These are phyloP conservation scores for Corythornis cristatus DNA, from an alignment of 2,113 vertebrate genomes.

Conservation along the genomic window DNA sequence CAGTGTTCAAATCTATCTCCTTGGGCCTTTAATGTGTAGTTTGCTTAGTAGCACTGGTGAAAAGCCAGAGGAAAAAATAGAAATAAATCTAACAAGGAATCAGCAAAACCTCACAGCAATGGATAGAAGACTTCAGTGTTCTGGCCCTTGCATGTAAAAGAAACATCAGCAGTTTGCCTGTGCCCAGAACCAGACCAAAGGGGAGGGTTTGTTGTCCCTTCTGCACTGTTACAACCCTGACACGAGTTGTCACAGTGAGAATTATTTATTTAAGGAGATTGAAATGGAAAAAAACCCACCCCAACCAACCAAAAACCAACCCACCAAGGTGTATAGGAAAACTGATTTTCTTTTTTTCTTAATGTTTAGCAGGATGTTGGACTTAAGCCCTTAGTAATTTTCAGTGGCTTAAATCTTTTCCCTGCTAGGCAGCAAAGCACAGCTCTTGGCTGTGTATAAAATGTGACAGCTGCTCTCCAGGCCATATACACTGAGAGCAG, in stretches of 20 bases:
- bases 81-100: neutral
- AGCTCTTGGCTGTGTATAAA: slow-evolving; percentile 19
- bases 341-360: neutral
- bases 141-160: neutral
- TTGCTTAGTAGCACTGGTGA: neutral
- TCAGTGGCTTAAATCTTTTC: neutral
- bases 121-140: neutral
- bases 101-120: neutral
- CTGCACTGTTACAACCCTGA: neutral
- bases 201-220: neutral
- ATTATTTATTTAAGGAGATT: neutral
- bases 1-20: neutral
- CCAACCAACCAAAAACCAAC: too few relatives aligned
- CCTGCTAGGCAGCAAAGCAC: neutral
- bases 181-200: neutral
- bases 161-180: neutral
- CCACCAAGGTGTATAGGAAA: neutral
- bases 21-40: neutral
- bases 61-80: neutral
- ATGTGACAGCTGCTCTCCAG: slow-evolving; percentile 5
- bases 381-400: slow-evolving; percentile 33
- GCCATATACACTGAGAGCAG: neutral
- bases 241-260: neutral
- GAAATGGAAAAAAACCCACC: neutral
- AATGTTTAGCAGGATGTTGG: neutral